These are phyloP conservation scores for Micrasema longulum DNA, from an alignment of 1,140 invertebrate species.

Conservation along the genomic window DNA sequence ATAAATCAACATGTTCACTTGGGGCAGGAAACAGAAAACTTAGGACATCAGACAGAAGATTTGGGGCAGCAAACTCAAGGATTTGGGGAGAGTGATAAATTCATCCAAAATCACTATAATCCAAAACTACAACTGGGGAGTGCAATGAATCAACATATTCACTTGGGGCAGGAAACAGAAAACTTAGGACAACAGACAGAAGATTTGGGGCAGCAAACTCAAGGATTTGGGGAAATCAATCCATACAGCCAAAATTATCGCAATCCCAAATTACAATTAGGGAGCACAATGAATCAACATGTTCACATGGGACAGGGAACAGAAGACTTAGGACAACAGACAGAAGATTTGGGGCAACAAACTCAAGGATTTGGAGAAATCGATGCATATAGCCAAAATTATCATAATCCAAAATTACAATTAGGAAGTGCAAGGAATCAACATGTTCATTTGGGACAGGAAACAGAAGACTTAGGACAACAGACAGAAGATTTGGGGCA, in stretches of 20 bases:
- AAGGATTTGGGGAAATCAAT: slow-evolving; percentile 41
- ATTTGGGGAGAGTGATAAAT: slow-evolving; percentile 31
- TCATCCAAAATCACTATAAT: not conserved
- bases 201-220: slow-evolving; percentile 53
- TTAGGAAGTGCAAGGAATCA: slow-evolving; percentile 10
- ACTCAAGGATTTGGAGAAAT: slow-evolving; percentile 34
- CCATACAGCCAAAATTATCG: not conserved
- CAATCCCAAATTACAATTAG: slow-evolving; percentile 9
- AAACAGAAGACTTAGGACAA: slow-evolving; percentile 21
- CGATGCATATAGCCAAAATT: not conserved
- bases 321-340: slow-evolving; percentile 49
- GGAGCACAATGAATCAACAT: slow-evolving; percentile 10
- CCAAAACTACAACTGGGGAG: not conserved
- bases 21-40: slow-evolving; percentile 27
- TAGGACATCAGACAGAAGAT: slow-evolving; percentile 39
- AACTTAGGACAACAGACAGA: slow-evolving; percentile 48
- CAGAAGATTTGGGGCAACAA: slow-evolving; percentile 54
- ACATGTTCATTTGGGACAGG: not conserved
- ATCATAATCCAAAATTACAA: not conserved
- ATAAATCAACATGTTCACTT: slow-evolving; percentile 5
- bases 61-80: slow-evolving; percentile 38
- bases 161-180: slow-evolving; percentile 43
- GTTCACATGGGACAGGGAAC: not conserved
- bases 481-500: slow-evolving; percentile 43
- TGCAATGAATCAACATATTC: slow-evolving; percentile 35